Evolutionary conservation across 2,797 vertebrate species (phyloP), one percentile per base, ranked within the genome.

Genomic region (Neosilurus mollespiculum): DNA sequence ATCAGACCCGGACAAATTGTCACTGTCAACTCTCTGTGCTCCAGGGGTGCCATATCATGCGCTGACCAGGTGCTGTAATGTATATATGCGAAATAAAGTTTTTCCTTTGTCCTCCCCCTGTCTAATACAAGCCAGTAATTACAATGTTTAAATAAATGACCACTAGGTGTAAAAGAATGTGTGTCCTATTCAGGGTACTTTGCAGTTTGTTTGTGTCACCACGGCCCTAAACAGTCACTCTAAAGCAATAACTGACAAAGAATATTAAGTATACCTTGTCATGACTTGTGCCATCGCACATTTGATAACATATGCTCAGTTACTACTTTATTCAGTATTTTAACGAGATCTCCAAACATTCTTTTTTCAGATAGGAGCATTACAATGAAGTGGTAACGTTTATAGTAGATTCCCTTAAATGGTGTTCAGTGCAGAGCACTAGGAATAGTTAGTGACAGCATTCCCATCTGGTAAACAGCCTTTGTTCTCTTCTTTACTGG

Each of bases 351-450:
- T 34, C 30, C 75, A 78, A 54, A 82, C 37, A 67, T 12, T 9
- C 34, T 51, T 67, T 71, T 83, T 73, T 30, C 56, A 37, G 71
- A 80, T 59, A 82, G 78, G 75, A 81, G 14, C 54, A 64, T 81
- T 86, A 72, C 62, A 78, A 81, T 30, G 34, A 73, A 67, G 81
- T 84, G 76, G 24, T 80, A 81, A 84, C 64, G 30, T 85, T 84
- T 78, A 76, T 73, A 65, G 81, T 64, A n/a, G 58, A 86, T 80
- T 82, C 9, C 70, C 75, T 71, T 59, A 72, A 54, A 80, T 83
- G 80, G 75, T 82, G 80, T 64, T 77, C 65, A 64, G 51, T 61
- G 56, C 56, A 71, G 64, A 70, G 79, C 73, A 85, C 73, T 71
- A 43, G 78, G 59, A 82, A 82, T 82, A 77, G 84, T 58, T 82